Evolutionary conservation across 2,113 vertebrate species (phyloP).

Genomic region (Aplodontia rufa): DNA sequence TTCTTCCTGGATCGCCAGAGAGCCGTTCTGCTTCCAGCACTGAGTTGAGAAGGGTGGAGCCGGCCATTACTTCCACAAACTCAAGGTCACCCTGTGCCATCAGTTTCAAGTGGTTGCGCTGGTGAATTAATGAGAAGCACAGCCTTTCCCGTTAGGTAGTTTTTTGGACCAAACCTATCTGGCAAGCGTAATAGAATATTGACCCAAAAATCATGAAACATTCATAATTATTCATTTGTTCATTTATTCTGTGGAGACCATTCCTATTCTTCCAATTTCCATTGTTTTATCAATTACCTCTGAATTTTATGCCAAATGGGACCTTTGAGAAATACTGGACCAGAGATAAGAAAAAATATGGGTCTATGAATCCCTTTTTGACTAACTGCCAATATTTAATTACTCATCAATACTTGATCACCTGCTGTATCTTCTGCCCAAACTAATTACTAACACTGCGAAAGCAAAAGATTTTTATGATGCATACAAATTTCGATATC

Average conservation of each 20-base stretch:
- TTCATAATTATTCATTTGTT: not conserved
- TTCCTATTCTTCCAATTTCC: constrained; percentile 30
- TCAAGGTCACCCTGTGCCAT: not conserved
- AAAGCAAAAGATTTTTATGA: constrained; percentile 11
- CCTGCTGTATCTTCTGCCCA: not conserved
- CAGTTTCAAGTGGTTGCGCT: not conserved
- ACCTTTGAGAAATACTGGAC: not conserved
- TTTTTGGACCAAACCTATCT: not conserved
- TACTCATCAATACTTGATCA: constrained; percentile 12
- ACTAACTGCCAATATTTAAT: not conserved
- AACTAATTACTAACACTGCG: not conserved
- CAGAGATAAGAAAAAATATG: not conserved
- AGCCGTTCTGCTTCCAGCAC: not conserved
- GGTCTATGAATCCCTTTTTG: not conserved
- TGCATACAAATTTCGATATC: not conserved
- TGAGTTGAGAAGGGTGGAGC: not conserved
- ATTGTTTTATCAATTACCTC: constrained; percentile 22
- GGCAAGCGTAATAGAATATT: not conserved
- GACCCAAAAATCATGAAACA: not conserved
- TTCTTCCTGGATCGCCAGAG: not conserved
- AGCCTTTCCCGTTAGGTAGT: not conserved
- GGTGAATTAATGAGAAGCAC: not conserved
- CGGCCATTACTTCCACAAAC: not conserved
- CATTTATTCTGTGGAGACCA: not conserved
- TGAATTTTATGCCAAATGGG: constrained; percentile 16